Conservation (phyloP, 2,888 invertebrate genomes). For the Papilio demoleus region DNA sequence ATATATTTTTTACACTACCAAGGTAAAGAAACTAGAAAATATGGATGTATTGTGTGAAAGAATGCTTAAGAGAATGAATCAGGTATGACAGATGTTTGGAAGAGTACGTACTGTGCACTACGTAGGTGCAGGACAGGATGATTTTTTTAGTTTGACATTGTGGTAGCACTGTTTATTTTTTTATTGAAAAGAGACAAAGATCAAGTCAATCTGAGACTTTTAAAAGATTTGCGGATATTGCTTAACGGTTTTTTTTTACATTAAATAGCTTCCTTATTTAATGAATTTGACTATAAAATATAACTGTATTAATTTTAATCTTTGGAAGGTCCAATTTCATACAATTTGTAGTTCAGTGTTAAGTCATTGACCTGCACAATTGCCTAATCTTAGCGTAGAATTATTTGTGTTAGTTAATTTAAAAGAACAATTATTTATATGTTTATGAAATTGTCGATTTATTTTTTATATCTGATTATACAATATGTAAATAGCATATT, state of each 20-base stretch:
- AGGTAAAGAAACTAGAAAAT: no score
- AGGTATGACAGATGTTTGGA: no score
- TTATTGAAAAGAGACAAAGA: background rate
- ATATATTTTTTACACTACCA: no score
- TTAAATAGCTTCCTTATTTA: background rate
- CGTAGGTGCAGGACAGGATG: no score
- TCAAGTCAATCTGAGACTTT: background rate
- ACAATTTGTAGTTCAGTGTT: background rate
- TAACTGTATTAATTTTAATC: background rate
- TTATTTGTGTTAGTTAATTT: background rate
- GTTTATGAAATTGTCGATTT: no score
- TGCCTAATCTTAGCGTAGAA: background rate
- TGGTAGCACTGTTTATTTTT: background rate
- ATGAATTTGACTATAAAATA: constrained; percentile 2
- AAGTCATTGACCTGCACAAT: background rate
- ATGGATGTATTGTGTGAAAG: no score
- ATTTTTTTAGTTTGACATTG: no score
- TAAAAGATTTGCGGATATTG: background rate
- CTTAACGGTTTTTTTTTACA: background rate
- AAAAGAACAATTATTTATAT: no score
- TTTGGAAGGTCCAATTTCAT: background rate
- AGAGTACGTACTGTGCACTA: no score
- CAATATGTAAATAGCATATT: background rate
- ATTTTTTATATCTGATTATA: no score
- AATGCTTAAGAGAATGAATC: no score